Evolutionary conservation across 2,888 invertebrate genomes (phyloP).

Genomic region (Norana najaformis): DNA sequence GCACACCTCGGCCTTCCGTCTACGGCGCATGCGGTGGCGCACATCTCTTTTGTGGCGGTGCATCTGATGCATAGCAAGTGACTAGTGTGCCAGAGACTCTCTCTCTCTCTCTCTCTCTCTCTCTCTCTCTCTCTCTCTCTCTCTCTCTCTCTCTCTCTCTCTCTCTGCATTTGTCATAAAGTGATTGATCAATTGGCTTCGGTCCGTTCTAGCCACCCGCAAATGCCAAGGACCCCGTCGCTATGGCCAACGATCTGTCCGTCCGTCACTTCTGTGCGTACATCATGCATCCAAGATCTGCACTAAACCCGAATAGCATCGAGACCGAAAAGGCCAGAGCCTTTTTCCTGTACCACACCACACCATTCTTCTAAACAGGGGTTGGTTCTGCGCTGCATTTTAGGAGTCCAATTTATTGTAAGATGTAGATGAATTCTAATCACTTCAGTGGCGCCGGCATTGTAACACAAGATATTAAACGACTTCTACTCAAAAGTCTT

Average conservation of each 20-base stretch:
- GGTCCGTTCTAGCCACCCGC: not conserved
- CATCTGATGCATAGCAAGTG: not conserved
- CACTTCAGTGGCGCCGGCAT: not conserved
- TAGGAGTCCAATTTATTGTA: not conserved
- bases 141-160: too few relatives aligned
- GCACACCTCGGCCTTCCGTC: not conserved
- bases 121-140: too few relatives aligned
- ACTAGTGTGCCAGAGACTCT: not conserved
- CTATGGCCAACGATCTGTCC: not conserved
- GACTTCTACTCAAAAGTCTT: not conserved
- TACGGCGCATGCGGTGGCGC: not conserved
- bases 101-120: too few relatives aligned
- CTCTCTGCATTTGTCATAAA: not conserved
- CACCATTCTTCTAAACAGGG: not conserved
- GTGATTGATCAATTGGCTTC: not conserved
- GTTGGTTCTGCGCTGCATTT: not conserved
- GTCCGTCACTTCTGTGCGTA: not conserved
- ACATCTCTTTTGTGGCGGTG: constrained; percentile 13
- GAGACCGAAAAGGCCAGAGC: not conserved
- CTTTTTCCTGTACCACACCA: not conserved
- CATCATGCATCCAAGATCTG: not conserved
- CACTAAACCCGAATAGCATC: not conserved
- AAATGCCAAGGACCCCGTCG: not conserved
- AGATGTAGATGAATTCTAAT: not conserved
- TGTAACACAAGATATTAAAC: not conserved